A percentile compares a stretch with the other conserved stretches of the same genome.
Conservation (phyloP, 2,797 vertebrate genomes). For the Lagorchestes hirsutus region DNA sequence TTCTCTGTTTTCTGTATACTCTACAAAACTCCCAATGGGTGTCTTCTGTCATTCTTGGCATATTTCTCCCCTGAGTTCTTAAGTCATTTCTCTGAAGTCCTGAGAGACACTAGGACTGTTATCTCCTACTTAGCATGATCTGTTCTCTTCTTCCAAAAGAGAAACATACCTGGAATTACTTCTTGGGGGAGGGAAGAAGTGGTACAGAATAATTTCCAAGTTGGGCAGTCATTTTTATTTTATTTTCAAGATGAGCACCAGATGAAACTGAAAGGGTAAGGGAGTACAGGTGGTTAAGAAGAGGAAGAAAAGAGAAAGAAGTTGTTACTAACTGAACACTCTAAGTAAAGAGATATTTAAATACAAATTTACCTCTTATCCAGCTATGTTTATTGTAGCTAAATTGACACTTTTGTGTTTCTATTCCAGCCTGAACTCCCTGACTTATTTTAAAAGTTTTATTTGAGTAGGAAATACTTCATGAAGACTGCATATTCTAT, state of each 20-base stretch:
- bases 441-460: neutral
- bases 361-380: neutral
- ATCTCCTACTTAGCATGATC: neutral
- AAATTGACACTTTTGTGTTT: neutral
- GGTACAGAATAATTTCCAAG: constrained; percentile 17
- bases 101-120: constrained; percentile 62
- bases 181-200: neutral
- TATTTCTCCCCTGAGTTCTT: constrained; percentile 72
- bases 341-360: neutral
- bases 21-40: constrained; percentile 59
- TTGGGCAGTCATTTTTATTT: constrained; percentile 51
- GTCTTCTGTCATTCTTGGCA: constrained; percentile 77
- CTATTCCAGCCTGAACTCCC: neutral
- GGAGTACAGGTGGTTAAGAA: neutral
- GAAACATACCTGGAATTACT: constrained; percentile 3
- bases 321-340: neutral
- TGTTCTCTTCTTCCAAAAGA: constrained; percentile 63
- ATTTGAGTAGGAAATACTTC: neutral
- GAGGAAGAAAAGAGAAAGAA: neutral
- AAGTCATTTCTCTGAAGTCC: constrained; percentile 81
- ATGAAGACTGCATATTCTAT: neutral
- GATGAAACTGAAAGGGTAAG: constrained; percentile 23
- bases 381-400: neutral
- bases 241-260: constrained; percentile 13
- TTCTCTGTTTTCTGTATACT: constrained; percentile 11